Evolutionary conservation across 2,888 invertebrate species (phyloP), one percentile per base, ranked within the genome.

Genomic region (Ctena decussata): DNA sequence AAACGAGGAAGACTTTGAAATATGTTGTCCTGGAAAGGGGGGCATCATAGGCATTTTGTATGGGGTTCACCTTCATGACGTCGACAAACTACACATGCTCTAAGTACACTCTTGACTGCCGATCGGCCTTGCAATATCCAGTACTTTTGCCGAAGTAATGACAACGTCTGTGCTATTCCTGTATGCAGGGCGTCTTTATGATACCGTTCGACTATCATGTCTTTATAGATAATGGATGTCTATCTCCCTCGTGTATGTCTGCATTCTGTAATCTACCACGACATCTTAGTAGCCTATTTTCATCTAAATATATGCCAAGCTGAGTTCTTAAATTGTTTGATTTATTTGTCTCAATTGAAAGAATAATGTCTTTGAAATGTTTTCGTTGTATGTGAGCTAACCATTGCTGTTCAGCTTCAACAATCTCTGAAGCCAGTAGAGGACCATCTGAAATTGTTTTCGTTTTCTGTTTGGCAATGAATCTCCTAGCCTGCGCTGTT

Each of bases 1-100:
- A 44, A 73, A 79, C 0, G 79, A 37, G 1, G n/a, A 3, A n/a
- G 78, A 6, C 32, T 72, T 41, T 18, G 70, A n/a, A 6, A 78
- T 72, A 39, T 35, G 44, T 24, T 37, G 21, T 18, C 1, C n/a
- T 53, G 78, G 78, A 27, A 78, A 39, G 24, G 78, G 41, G 0
- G 72, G 30, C 71, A 73, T 73, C 0, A 21, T 44, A n/a, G 57
- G 75, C 32, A 39, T 37, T 11, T 35, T 32, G 39, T n/a, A n/a
- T 75, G 37, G 30, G 57, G 57, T 27, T 27, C 57, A 21, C 57
- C 57, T 27, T 57, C 27, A 27, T 57, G 57, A 11, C 27, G 57
- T 18, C 27, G 57, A 57, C 57, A 57, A 2, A 57, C 57, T n/a
- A 27, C 6, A 57, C 24, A 57, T 24, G n/a, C 2, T 27, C 27